Conservation (phyloP, 2,888 invertebrate species). For the Odiellus spinosus region DNA sequence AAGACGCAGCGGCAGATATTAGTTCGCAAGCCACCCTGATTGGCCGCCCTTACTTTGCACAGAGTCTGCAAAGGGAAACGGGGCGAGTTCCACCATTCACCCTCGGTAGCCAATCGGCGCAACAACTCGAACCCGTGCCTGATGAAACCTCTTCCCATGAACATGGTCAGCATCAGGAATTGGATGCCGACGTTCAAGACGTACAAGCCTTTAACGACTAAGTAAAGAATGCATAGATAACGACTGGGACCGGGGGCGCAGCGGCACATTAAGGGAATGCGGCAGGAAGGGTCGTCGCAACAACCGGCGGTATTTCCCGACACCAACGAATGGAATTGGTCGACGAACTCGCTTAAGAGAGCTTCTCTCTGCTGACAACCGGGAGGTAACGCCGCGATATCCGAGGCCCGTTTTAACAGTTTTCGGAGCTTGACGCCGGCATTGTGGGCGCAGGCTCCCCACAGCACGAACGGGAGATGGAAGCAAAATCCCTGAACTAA, state of each 20-base stretch:
- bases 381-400: slow-evolving; percentile 24
- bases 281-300: slow-evolving; percentile 22
- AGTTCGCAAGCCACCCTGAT: slow-evolving; percentile 25
- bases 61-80: slow-evolving; percentile 32
- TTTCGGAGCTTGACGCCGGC: slow-evolving; percentile 25
- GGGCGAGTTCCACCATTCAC: slow-evolving; percentile 29
- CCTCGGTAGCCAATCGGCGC: slow-evolving; percentile 22
- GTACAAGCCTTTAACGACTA: slow-evolving; percentile 30
- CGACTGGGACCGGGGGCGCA: slow-evolving; percentile 22
- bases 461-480: slow-evolving; percentile 31
- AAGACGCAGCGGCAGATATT: slow-evolving; percentile 28
- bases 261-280: slow-evolving; percentile 16
- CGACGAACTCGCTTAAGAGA: slow-evolving; percentile 25
- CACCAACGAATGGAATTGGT: slow-evolving; percentile 26
- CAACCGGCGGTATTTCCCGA: slow-evolving; percentile 25
- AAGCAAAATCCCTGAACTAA: slow-evolving; percentile 30
- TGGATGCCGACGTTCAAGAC: slow-evolving; percentile 29
- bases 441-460: slow-evolving; percentile 27
- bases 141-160: slow-evolving; percentile 27
- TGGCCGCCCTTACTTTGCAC: slow-evolving; percentile 28
- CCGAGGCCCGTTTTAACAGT: slow-evolving; percentile 24
- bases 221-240: slow-evolving; percentile 28
- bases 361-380: slow-evolving; percentile 26
- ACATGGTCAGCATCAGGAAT: slow-evolving; percentile 29
- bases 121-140: slow-evolving; percentile 25